Percentiles rank a stretch among this genome's conserved stretches.
phyloP scores from a whole-genome alignment of 2,113 vertebrate species.

The Mastomys natalensis region DNA sequence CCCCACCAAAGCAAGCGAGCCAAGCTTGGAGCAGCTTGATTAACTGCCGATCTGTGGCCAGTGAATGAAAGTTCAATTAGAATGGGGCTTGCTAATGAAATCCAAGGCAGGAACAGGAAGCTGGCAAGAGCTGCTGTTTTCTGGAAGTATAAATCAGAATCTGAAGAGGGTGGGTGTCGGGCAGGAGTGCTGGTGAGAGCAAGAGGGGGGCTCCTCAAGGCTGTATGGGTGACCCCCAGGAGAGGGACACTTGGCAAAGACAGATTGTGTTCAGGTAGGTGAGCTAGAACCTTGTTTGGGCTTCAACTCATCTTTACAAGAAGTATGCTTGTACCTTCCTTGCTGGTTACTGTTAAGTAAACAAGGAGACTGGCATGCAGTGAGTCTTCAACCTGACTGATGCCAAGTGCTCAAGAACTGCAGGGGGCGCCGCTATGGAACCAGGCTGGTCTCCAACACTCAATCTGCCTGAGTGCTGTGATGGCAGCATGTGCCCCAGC shows the following conservation, averaged over 20 bases:
- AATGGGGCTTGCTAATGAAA: constrained; percentile 68
- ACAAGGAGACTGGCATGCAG: neutral
- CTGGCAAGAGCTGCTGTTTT: neutral
- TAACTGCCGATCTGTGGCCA: constrained; percentile 50
- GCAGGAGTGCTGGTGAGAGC: neutral
- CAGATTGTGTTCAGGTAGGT: neutral
- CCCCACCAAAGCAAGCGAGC: neutral
- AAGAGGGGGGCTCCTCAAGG: neutral
- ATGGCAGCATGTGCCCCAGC: neutral
- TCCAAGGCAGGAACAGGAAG: neutral
- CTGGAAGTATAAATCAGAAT: neutral
- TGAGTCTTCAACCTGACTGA: neutral
- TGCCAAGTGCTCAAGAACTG: neutral
- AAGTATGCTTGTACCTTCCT: neutral
- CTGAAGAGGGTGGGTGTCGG: neutral
- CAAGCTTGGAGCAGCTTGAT: constrained; percentile 57
- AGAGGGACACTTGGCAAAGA: neutral
- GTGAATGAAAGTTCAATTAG: constrained; percentile 68
- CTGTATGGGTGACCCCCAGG: neutral
- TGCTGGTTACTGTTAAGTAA: neutral
- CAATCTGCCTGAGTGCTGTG: neutral
- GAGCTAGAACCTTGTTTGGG: neutral
- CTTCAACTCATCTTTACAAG: neutral
- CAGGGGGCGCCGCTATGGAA: neutral
- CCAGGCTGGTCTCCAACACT: neutral